Base-by-base conservation (phyloP, 2,113 vertebrate genomes). In the Gopherus flavomarginatus region DNA sequence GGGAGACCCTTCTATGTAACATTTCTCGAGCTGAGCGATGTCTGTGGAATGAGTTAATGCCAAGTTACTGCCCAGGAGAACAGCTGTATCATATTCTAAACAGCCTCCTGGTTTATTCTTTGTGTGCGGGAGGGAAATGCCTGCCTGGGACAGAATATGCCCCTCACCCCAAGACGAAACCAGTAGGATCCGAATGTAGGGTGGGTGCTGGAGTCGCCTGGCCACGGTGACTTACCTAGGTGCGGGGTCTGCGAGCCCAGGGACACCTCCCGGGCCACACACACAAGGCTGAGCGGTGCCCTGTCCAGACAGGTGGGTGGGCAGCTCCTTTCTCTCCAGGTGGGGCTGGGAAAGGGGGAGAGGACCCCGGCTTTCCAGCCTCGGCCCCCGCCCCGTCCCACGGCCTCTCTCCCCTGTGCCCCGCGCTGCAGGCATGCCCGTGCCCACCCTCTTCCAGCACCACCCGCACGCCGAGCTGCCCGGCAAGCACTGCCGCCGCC, bases 401-500 rank as follows among this genome's bases (percentile, higher is more conserved):
- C 22, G 56, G 29, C 44, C 8, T 38, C 2, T 50, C 24, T 47
- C 35, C 0, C 19, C 86, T 35, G 2, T 53, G 84, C 96, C 94
- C 50, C 79, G 90, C 81, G 85, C 87, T 22, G 29, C 95, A 99
- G 99, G 99, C 57, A 97, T 99, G 98, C 99, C 99, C 59, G 99
- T 99, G 95, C 99, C 99, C 0, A 99, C 99, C 17, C 97, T 99
- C 13, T 99, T 99, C 98, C 99, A 99, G 97, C 99, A 98, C 83
- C 97, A 98, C 9, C 97, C 97, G 87, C 99, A 99, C 93, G 97
- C 99, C 1, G 99, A 99, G 96, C 96, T 99, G 83, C 99, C 99
- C 0, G 99, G 99, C 38, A 99, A 99, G 91, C 99, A 99, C 94
- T 99, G 99, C 97, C 97, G 99, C 88, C 99, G 99, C 91, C 98